Evolutionary conservation across 2,113 vertebrate genomes (phyloP), one percentile per base, ranked within the genome.

Genomic region (Paradisaea rubra): DNA sequence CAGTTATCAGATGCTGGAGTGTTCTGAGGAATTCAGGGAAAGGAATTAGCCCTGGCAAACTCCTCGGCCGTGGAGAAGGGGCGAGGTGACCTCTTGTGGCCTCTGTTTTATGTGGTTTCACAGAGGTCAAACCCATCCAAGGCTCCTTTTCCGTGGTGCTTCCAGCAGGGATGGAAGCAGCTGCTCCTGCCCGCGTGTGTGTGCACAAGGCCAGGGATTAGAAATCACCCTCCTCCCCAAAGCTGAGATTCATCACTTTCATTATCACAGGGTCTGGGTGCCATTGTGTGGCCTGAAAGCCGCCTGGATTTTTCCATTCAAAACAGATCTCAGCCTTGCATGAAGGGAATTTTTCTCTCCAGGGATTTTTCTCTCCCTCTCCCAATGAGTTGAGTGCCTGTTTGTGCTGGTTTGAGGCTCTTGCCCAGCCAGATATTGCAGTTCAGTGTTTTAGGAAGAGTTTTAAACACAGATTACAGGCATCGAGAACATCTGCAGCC

Each of bases 41-140:
- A 53, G 41, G 44, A 74, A 47, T 33, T 2, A 15, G n/a, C 53
- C 57, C 0, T 2, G 49, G 28, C 5, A 3, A 56, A 33, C 17
- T 18, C 66, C 52, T 61, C 2, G 0, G 20, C 28, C 44, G 49
- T 47, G 64, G n/a, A 81, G 92, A 77, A 92, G 41, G 87, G 50
- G 21, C 10, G 23, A 94, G 83, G 56, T 92, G 93, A 94, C 66
- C 93, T 92, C 82, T 87, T 54, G 82, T 90, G 93, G 91, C 71
- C 80, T 82, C 56, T 49, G 37, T 10, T 88, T 53, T 8, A 5
- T 20, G 57, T 35, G 44, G 44, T 64, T 80, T 41, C 80, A 30
- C 24, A 7, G 39, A 65, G 69, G 44, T 69, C 72, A 81, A 13
- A 63, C 30, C 33, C 6, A n/a, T 16, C 30, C 39, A 4, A 15